These are phyloP conservation scores for Atherinomorus stipes DNA, from an alignment of 2,113 vertebrate species.

Conservation along the genomic window DNA sequence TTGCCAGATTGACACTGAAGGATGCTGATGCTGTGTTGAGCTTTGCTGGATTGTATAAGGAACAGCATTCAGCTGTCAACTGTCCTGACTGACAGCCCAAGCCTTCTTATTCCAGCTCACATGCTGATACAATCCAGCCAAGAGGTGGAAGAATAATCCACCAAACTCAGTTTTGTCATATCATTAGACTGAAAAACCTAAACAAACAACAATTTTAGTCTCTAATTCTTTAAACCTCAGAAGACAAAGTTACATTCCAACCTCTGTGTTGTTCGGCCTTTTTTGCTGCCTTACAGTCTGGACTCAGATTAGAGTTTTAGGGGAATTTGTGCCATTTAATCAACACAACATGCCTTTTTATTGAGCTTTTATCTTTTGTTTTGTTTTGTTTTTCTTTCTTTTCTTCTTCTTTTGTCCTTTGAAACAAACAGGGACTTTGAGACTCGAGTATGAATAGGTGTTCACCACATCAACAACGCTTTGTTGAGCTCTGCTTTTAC, in stretches of 20 bases:
- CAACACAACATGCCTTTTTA: not conserved
- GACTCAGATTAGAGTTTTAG: too few species aligned
- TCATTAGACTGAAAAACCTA: too few species aligned
- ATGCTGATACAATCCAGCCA: not conserved
- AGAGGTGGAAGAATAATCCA: slow-evolving; percentile 1
- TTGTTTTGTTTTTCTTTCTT: too few species aligned
- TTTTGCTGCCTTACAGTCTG: too few species aligned
- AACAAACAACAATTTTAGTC: not conserved
- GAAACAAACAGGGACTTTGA: too few species aligned
- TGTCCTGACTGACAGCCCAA: slow-evolving; percentile 11
- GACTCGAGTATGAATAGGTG: too few species aligned
- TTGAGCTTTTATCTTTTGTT: too few species aligned
- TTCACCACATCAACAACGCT: too few species aligned
- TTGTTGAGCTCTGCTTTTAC: too few species aligned
- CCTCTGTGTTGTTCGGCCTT: too few species aligned
- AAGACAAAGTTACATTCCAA: not conserved
- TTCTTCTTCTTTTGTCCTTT: too few species aligned
- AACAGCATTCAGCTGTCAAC: slow-evolving; percentile 23
- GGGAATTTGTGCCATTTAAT: too few species aligned
- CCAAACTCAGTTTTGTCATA: not conserved
- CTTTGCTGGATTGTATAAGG: not conserved
- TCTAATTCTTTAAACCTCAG: not conserved
- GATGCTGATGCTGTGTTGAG: slow-evolving; percentile 57
- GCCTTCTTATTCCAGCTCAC: not conserved
- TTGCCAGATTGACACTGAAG: slow-evolving; percentile 45